Conservation (phyloP, 2,797 vertebrate species). For the Molossus alvarezi region DNA sequence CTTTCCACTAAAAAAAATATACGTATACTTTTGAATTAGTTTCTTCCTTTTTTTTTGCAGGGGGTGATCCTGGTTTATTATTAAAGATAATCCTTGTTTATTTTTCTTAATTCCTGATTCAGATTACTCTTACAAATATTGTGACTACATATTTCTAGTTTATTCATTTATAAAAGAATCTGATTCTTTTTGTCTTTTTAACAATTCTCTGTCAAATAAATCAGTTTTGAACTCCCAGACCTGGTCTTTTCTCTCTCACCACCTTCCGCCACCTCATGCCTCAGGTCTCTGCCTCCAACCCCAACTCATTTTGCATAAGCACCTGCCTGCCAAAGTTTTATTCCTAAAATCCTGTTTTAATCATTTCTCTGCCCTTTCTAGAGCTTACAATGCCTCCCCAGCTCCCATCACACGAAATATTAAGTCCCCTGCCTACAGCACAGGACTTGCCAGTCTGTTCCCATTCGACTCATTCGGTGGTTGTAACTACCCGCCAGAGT, state of each 20-base stretch:
- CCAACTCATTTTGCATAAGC: neutral
- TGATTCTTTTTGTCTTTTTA: neutral
- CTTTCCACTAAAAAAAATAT: neutral
- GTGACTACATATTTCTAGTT: conserved; percentile 16
- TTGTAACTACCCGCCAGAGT: neutral
- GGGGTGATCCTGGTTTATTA: neutral
- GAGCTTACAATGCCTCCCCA: neutral
- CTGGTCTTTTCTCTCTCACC: neutral
- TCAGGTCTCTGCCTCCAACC: neutral
- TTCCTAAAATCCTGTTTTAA: conserved; percentile 2
- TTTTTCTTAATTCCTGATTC: conserved; percentile 54
- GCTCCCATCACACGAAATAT: neutral
- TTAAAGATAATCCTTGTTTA: neutral
- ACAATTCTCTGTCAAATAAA: neutral
- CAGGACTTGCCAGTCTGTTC: neutral
- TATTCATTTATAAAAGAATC: conserved; percentile 34
- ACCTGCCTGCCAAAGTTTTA: neutral
- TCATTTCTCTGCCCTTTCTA: neutral
- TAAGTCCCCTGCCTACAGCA: neutral
- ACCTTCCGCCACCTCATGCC: neutral
- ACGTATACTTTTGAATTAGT: conserved; percentile 34
- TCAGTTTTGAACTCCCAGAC: neutral
- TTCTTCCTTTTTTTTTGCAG: neutral
- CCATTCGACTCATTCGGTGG: neutral
- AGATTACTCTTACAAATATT: neutral